These are phyloP conservation scores for Euphonia xanthogaster DNA, from an alignment of 2,797 vertebrate species.

Conservation along the genomic window DNA sequence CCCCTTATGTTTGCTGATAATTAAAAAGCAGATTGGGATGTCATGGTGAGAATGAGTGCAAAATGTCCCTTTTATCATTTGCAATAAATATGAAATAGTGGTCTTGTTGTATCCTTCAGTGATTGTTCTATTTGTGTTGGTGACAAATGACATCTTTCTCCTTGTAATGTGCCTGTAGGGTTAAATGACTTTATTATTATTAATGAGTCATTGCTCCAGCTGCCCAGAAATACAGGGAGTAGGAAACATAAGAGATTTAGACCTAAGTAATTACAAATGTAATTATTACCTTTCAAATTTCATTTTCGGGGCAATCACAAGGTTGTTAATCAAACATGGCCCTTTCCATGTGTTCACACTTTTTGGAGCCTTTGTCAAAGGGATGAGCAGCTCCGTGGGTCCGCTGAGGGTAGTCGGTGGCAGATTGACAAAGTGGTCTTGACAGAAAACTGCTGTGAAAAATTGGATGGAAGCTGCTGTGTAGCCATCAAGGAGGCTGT, in stretches of 20 bases:
- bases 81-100: slow-evolving; percentile 78
- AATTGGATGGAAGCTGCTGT: slow-evolving; percentile 10
- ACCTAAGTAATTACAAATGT: slow-evolving; percentile 85
- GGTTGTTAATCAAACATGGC: slow-evolving; percentile 63
- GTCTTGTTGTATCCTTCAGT: slow-evolving; percentile 76
- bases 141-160: slow-evolving; percentile 83
- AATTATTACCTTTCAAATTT: slow-evolving; percentile 86
- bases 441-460: slow-evolving; percentile 31
- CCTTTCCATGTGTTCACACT: neutral
- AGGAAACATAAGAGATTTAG: slow-evolving; percentile 77
- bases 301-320: slow-evolving; percentile 77
- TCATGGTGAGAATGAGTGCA: slow-evolving; percentile 58
- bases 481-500: neutral
- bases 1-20: slow-evolving; percentile 69
- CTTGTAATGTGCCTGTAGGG: slow-evolving; percentile 81
- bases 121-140: slow-evolving; percentile 77
- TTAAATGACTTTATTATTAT: slow-evolving; percentile 90
- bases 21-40: slow-evolving; percentile 69
- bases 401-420: neutral
- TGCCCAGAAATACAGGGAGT: slow-evolving; percentile 79
- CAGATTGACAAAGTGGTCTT: slow-evolving; percentile 23
- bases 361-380: slow-evolving; percentile 10
- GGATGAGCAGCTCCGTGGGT: neutral
- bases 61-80: slow-evolving; percentile 74
- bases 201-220: slow-evolving; percentile 85